Evolutionary conservation across 2,888 invertebrate genomes (phyloP), one percentile per base, ranked within the genome.

Genomic region (Brachynemurus nebulosus): DNA sequence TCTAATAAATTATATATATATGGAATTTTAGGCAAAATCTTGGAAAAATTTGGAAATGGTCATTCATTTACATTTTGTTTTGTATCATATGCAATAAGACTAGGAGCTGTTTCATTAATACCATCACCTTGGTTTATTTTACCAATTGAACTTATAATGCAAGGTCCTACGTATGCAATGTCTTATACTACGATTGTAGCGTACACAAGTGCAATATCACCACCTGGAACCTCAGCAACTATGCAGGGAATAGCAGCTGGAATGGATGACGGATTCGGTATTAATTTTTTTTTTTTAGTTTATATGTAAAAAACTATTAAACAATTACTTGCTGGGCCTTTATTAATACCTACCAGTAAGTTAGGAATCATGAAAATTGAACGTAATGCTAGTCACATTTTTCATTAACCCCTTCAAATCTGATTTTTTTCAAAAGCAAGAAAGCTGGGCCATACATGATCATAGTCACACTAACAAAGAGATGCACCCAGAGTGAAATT

Each of bases 81-180:
- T 52, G 61, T 79, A 36, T 80, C 78, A 52, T 91, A 88, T 60
- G 78, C 80, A 0, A 50, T 90, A 0, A 69, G 91, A 0, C 68
- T 91, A 53, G 71, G 74, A 3, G 66, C 83, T 9, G 83, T 91
- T 51, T 85, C 90, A 0, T 58, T 86, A 47, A 78, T 85, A 46
- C 70, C 76, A 17, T 76, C 79, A 53, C 86, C 90, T 0, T 90
- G 90, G 89, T 83, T 80, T 68, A 71, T 86, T 2, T 69, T 92
- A 1, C 75, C 77, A 1, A 73, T 90, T 3, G 92, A 92, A 67
- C 66, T 81, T 1, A 61, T 86, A 42, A 76, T 86, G 70, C 86
- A 86, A 61, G 90, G 91, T 0, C 80, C 90, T 0, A 85, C 88
- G 0, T 92, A 90, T 62, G 91, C 90, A 0, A 65, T 90, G 1